Conservation (phyloP, 2,797 vertebrate species). For the Sebastes trivittatus region DNA sequence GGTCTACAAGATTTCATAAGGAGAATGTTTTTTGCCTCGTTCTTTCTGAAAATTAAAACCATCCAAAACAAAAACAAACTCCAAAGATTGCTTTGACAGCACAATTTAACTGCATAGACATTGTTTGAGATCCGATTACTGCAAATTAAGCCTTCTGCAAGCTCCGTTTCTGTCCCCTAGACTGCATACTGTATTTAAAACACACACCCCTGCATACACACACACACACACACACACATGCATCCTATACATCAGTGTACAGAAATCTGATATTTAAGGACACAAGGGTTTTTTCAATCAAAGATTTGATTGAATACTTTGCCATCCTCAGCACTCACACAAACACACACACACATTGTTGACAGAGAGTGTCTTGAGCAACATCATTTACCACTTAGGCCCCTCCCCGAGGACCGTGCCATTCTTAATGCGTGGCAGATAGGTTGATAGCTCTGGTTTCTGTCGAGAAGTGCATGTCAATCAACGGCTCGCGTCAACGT, state of each 20-base stretch:
- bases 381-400: slow-evolving; percentile 86
- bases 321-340: slow-evolving; percentile 78
- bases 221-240: slow-evolving; percentile 18
- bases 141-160: slow-evolving; percentile 18
- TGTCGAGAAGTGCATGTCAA: slow-evolving; percentile 85
- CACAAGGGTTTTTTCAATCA: slow-evolving; percentile 75
- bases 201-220: not conserved
- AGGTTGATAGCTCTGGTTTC: slow-evolving; percentile 83
- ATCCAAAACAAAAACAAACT: not conserved
- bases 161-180: not conserved
- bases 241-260: slow-evolving; percentile 39
- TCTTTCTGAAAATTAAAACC: slow-evolving; percentile 18
- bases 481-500: slow-evolving; percentile 85
- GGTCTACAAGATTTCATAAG: slow-evolving; percentile 9
- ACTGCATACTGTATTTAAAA: slow-evolving; percentile 11
- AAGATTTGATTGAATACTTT: slow-evolving; percentile 81
- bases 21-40: slow-evolving; percentile 7
- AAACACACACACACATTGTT: slow-evolving; percentile 74
- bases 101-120: slow-evolving; percentile 22
- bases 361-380: slow-evolving; percentile 80
- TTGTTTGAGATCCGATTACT: slow-evolving; percentile 29
- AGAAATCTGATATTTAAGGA: slow-evolving; percentile 74
- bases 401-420: slow-evolving; percentile 80
- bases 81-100: slow-evolving; percentile 17
- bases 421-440: slow-evolving; percentile 80